These are phyloP conservation scores for Lepidurus packardi DNA, from an alignment of 1,140 invertebrate species.

Conservation along the genomic window DNA sequence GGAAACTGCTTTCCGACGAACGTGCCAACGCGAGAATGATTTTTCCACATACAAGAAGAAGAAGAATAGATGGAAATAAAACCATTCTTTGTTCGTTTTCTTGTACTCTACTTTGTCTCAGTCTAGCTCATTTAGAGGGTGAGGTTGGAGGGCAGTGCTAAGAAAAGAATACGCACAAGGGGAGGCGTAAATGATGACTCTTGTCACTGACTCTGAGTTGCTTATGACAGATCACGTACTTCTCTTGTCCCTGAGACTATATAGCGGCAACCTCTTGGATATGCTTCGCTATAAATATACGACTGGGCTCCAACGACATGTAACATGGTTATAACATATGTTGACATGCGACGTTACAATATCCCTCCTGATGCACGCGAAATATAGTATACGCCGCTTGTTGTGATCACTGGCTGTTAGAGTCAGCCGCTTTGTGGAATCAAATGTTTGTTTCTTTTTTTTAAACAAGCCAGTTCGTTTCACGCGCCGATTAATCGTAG, in stretches of 20 bases:
- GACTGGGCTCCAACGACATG: background rate
- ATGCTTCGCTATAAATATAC: background rate
- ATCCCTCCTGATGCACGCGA: no score
- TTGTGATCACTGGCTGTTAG: no score
- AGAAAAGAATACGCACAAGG: background rate
- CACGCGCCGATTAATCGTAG: no score
- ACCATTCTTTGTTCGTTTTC: background rate
- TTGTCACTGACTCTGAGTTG: constrained; percentile 8
- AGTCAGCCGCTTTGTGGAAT: no score
- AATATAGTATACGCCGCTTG: no score
- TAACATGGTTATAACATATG: background rate
- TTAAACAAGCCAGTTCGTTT: no score
- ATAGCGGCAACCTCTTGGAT: background rate
- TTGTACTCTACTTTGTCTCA: background rate
- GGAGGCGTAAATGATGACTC: constrained; percentile 7
- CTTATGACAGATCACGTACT: constrained; percentile 15
- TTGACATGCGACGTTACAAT: no score
- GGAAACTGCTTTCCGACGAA: background rate
- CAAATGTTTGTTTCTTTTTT: no score
- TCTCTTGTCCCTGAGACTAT: background rate
- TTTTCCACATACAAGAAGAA: background rate
- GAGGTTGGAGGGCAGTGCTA: background rate
- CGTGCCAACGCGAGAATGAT: background rate
- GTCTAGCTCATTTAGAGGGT: background rate
- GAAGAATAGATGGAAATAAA: no score